phyloP scores from a whole-genome alignment of 2,888 invertebrate species.

The Erpobdella octoculata region DNA sequence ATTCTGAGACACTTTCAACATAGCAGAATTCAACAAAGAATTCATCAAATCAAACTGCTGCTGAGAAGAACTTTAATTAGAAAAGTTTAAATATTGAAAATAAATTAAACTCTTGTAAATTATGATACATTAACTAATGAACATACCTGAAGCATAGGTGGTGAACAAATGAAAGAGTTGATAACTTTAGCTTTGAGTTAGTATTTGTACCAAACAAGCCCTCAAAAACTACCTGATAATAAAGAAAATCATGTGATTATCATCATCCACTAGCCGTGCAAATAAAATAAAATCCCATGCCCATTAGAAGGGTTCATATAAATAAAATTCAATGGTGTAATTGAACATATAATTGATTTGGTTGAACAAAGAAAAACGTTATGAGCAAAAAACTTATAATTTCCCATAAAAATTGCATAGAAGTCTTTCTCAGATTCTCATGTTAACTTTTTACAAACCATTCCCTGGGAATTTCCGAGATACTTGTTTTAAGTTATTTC shows the following conservation, averaged over 20 bases:
- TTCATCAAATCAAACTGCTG: slow-evolving; percentile 62
- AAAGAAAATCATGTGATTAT: too few relatives aligned
- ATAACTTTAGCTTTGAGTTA: slow-evolving; percentile 70
- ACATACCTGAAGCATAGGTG: slow-evolving; percentile 73
- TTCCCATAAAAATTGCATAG: not conserved
- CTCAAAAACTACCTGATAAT: slow-evolving; percentile 69
- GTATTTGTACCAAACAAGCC: slow-evolving; percentile 75
- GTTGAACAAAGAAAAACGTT: too few relatives aligned
- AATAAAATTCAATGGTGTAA: too few relatives aligned
- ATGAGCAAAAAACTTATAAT: not conserved
- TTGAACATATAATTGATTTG: too few relatives aligned
- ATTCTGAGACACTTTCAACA: slow-evolving; percentile 66
- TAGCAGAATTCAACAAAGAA: slow-evolving; percentile 64
- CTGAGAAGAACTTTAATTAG: slow-evolving; percentile 55
- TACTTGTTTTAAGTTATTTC: too few relatives aligned
- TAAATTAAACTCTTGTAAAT: not conserved
- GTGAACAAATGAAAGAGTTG: slow-evolving; percentile 72
- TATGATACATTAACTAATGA: not conserved
- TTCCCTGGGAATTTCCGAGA: too few relatives aligned
- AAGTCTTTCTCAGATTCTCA: not conserved
- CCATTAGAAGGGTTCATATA: too few relatives aligned
- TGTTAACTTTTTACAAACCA: not conserved
- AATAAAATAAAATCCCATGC: too few relatives aligned
- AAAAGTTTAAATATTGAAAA: not conserved
- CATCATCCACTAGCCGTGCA: too few relatives aligned